A percentile compares a stretch with the other conserved stretches of the same genome.
These are phyloP conservation scores for Nesidiocoris tenuis DNA, from an alignment of 2,888 invertebrate species.

Conservation along the genomic window DNA sequence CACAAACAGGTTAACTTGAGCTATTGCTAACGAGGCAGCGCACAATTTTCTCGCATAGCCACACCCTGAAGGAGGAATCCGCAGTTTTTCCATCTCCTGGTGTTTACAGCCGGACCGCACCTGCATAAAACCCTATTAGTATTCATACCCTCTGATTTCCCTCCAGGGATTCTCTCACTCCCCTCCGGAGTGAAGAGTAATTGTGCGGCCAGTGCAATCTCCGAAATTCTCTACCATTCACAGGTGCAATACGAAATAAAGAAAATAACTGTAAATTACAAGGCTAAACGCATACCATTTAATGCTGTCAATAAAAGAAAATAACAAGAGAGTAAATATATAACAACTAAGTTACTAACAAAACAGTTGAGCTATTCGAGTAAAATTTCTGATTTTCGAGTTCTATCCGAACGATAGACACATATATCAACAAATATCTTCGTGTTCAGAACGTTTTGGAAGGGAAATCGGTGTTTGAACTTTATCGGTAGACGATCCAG, in stretches of 20 bases:
- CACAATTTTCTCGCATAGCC: not conserved
- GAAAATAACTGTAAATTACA: too few relatives aligned
- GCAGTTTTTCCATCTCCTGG: not conserved
- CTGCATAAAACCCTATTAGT: conserved; percentile 21
- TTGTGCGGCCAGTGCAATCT: not conserved
- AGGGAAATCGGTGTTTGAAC: not conserved
- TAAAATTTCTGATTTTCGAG: too few relatives aligned
- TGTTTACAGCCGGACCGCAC: conserved; percentile 21
- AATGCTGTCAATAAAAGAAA: too few relatives aligned
- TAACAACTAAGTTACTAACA: too few relatives aligned
- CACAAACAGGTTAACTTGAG: conserved; percentile 29
- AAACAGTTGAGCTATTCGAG: too few relatives aligned
- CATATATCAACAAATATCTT: too few relatives aligned
- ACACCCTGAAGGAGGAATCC: not conserved
- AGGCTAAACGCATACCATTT: too few relatives aligned
- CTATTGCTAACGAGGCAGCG: conserved; percentile 31
- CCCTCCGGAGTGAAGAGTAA: not conserved
- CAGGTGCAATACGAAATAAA: too few relatives aligned
- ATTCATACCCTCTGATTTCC: conserved; percentile 27
- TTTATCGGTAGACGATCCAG: not conserved
- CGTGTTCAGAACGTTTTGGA: not conserved
- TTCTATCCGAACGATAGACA: too few relatives aligned
- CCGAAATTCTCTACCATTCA: too few relatives aligned
- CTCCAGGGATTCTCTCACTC: not conserved
- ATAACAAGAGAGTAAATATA: too few relatives aligned